Conservation (phyloP, 2,888 invertebrate genomes). For the Chloroclysta siterata region DNA sequence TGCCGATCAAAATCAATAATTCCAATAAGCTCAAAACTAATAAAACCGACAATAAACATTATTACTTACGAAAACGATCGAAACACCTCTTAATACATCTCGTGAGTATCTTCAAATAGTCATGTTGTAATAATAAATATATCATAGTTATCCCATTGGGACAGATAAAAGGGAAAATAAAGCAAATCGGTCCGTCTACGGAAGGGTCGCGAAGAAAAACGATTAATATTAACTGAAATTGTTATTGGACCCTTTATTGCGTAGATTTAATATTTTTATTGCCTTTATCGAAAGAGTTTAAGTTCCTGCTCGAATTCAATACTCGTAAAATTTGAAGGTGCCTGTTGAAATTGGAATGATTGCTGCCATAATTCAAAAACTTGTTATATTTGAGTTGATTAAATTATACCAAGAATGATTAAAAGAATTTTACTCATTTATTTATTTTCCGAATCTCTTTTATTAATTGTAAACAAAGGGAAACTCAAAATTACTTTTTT, state of each 20-base stretch:
- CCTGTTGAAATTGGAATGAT: conserved; percentile 44
- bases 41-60: conserved; percentile 54
- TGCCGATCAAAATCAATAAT: conserved; percentile 30
- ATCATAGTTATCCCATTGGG: conserved; percentile 79
- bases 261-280: conserved; percentile 80
- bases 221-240: conserved; percentile 85
- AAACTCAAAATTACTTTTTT: too few relatives aligned
- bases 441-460: too few relatives aligned
- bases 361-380: conserved; percentile 43
- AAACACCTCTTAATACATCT: conserved; percentile 73
- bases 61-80: conserved; percentile 56
- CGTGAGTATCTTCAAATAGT: conserved; percentile 75
- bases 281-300: conserved; percentile 74
- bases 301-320: conserved; percentile 59
- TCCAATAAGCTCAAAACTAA: conserved; percentile 39
- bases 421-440: too few relatives aligned
- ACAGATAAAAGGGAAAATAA: conserved; percentile 82
- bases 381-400: conserved; percentile 13
- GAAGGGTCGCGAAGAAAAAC: conserved; percentile 83
- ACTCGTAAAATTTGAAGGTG: conserved; percentile 57
- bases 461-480: too few relatives aligned
- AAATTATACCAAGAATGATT: neutral
- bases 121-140: conserved; percentile 81
- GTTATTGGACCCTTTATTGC: conserved; percentile 76
- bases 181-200: conserved; percentile 72